Percentiles rank a stretch among this genome's conserved stretches.
These are phyloP conservation scores for Geopemphigus sp. DNA, from an alignment of 1,140 invertebrate species.

Conservation along the genomic window DNA sequence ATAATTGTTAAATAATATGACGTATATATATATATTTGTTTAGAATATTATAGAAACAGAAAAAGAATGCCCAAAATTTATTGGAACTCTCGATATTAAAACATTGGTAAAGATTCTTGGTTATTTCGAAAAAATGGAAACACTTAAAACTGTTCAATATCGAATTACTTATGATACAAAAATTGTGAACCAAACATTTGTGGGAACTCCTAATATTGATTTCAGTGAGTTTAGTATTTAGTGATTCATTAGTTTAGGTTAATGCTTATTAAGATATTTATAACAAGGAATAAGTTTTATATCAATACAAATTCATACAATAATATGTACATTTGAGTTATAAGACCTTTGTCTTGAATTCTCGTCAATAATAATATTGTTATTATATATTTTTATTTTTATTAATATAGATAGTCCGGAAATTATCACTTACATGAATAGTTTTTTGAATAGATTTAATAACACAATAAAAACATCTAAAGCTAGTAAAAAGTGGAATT, in stretches of 20 bases:
- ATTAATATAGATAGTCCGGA: not conserved
- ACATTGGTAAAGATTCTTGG: slow-evolving; percentile 41
- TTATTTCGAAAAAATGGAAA: slow-evolving; percentile 11
- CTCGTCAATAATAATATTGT: too few relatives aligned
- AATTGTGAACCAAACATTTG: slow-evolving; percentile 37
- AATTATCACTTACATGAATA: slow-evolving; percentile 22
- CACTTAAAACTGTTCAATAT: slow-evolving; percentile 28
- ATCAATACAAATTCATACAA: too few relatives aligned
- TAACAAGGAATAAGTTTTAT: too few relatives aligned
- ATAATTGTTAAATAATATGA: not conserved
- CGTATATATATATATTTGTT: not conserved
- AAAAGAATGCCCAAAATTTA: slow-evolving; percentile 42
- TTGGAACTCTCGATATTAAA: slow-evolving; percentile 40
- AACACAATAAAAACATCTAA: slow-evolving; percentile 30
- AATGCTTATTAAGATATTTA: not conserved
- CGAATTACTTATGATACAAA: slow-evolving; percentile 27
- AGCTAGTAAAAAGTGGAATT: slow-evolving; percentile 35
- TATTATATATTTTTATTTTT: not conserved
- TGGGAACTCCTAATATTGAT: slow-evolving; percentile 19
- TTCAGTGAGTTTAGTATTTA: slow-evolving; percentile 23
- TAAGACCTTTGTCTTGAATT: too few relatives aligned
- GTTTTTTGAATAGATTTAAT: slow-evolving; percentile 41
- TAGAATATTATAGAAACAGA: slow-evolving; percentile 35
- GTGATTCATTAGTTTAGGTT: not conserved
- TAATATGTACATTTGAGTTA: too few relatives aligned